Percentiles rank a stretch among this genome's conserved stretches.
These are phyloP conservation scores for Orthonyx spaldingii DNA, from an alignment of 2,113 vertebrate species.

Conservation along the genomic window DNA sequence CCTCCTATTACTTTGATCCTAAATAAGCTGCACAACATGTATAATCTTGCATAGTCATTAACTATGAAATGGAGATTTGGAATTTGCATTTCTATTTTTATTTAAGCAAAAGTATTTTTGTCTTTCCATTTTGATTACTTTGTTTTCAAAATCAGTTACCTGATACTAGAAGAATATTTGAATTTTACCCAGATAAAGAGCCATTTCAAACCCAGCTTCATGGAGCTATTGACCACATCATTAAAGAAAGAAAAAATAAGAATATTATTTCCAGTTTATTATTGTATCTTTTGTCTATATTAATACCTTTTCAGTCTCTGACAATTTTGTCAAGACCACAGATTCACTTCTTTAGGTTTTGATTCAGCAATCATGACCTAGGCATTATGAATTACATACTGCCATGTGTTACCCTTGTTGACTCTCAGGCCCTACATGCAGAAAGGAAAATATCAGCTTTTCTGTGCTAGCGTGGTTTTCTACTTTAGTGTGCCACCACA, in stretches of 20 bases:
- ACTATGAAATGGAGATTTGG: background rate
- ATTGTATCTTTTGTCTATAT: background rate
- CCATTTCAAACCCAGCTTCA: background rate
- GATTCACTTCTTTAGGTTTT: background rate
- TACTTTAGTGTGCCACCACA: background rate
- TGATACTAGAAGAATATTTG: background rate
- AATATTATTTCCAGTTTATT: background rate
- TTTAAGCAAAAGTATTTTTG: background rate
- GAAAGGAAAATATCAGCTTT: background rate
- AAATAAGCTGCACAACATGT: background rate
- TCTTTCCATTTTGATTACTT: background rate
- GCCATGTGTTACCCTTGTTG: background rate
- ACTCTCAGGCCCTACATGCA: background rate
- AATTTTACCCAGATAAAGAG: background rate
- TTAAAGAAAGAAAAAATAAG: background rate
- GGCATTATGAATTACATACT: background rate
- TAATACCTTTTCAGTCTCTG: background rate
- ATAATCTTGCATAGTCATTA: background rate
- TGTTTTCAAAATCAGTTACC: background rate
- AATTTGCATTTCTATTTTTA: slow-evolving; percentile 19
- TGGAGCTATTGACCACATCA: background rate
- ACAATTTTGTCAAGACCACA: background rate
- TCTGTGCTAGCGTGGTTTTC: background rate
- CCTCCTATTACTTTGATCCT: background rate
- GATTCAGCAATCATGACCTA: background rate